phyloP scores from a whole-genome alignment of 2,113 vertebrate species.

The Strigops habroptila region DNA sequence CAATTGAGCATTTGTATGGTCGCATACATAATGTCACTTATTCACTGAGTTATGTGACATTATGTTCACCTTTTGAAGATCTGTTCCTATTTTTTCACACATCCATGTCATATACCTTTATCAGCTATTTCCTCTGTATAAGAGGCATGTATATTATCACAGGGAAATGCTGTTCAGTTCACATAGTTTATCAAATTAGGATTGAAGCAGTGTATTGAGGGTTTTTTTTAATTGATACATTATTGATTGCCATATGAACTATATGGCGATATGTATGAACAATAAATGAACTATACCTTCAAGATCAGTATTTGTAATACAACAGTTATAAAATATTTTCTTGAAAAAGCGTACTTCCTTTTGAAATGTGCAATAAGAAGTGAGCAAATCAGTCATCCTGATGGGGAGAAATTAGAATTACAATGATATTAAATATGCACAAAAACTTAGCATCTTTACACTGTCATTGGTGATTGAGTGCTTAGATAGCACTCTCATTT shows the following conservation, averaged over 20 bases:
- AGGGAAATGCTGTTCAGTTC: background rate
- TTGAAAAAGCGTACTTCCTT: background rate
- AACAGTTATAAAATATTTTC: background rate
- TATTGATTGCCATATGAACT: background rate
- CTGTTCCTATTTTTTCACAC: background rate
- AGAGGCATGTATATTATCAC: too few relatives aligned
- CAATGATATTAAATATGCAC: background rate
- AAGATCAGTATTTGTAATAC: background rate
- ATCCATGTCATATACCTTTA: background rate
- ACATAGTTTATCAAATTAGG: background rate
- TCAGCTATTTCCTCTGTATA: background rate
- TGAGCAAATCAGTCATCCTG: background rate
- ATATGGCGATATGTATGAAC: background rate
- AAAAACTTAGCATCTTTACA: rapidly evolving
- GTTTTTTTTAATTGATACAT: background rate
- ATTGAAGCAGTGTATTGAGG: background rate
- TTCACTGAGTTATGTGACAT: background rate
- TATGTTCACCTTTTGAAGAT: background rate
- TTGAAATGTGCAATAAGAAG: background rate
- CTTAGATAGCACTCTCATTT: background rate
- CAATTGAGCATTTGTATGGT: background rate
- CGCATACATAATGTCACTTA: background rate
- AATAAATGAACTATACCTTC: background rate
- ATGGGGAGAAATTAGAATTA: background rate
- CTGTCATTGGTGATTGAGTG: background rate